Evolutionary conservation across 1,140 invertebrate species (phyloP), one percentile per base, ranked within the genome.

Genomic region (Trichonephila inaurata): DNA sequence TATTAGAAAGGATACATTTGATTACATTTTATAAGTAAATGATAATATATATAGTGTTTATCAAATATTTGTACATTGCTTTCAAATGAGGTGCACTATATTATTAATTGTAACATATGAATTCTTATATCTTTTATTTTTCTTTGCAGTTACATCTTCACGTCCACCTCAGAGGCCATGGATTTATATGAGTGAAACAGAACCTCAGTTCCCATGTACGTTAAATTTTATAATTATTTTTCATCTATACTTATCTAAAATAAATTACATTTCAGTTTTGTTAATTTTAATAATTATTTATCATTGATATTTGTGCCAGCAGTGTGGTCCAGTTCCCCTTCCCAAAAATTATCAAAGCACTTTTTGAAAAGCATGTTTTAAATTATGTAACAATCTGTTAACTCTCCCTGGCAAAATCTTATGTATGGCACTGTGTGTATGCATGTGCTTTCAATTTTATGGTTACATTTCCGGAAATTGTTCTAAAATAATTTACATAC

Each of bases 81-180:
- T 51, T 51, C 10, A 51, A 12, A 10, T 12, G 10, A 51, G 7
- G 2, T 51, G 0, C 51, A 40, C 33, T 40, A 40, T 40, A 4
- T 40, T 4, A 40, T 40, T 40, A 10, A 51, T 12, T 51, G 5
- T 51, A 12, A 51, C 51, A 51, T 82, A 0, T 40, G 77, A 28
- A 5, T 51, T 0, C 77, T 82, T 33, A n/a, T 82, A 2, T 18
- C 40, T 19, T 18, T 81, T 81, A 4, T n/a, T 96, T 96, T 96
- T 95, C 95, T 96, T 98, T 98, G 94, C 97, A 99, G 98, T 99
- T 95, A 98, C 97, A 95, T 97, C 98, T 94, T 97, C 97, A 95
- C 97, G 97, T 95, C 98, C 98, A 92, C 98, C 98, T 83, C 98
- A 98, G 95, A 97, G 98, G 96, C 98, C 98, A 95, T 99, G 98